Conservation (phyloP, 2,888 invertebrate genomes). For the Agonopterix arenella region DNA sequence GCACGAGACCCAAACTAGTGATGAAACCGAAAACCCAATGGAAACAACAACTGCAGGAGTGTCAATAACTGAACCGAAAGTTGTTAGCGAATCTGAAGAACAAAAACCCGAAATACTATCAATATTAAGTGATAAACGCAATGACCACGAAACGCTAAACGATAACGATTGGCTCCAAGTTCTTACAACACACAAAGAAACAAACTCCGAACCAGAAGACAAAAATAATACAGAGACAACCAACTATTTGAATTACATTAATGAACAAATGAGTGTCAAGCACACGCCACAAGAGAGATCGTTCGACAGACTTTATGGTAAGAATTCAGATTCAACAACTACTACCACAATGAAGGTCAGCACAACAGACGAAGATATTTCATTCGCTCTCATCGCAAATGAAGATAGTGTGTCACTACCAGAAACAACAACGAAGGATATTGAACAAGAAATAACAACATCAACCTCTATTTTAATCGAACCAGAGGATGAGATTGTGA, state of each 20-base stretch:
- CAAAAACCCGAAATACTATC: neutral
- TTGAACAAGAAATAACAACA: neutral
- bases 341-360: slow-evolving; percentile 10
- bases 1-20: slow-evolving; percentile 2
- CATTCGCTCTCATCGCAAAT: slow-evolving; percentile 12
- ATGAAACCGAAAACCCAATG: neutral
- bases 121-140: slow-evolving; percentile 5
- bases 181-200: slow-evolving; percentile 13
- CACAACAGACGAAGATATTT: slow-evolving; percentile 18
- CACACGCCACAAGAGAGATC: slow-evolving; percentile 37
- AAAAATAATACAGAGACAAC: slow-evolving; percentile 9
- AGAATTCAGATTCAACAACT: slow-evolving; percentile 27
- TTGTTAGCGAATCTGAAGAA: slow-evolving; percentile 13
- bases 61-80: slow-evolving; percentile 15
- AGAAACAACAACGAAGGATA: neutral
- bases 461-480: no score
- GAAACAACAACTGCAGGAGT: slow-evolving; percentile 7
- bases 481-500: no score
- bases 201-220: slow-evolving; percentile 9
- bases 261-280: slow-evolving; percentile 16
- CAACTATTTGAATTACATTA: slow-evolving; percentile 16
- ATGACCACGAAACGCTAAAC: slow-evolving; percentile 19
- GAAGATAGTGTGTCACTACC: neutral
- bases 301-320: slow-evolving; percentile 35
- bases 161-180: slow-evolving; percentile 43